A percentile compares a stretch with the other conserved stretches of the same genome.
These are phyloP conservation scores for Cynopterus brachyotis DNA, from an alignment of 2,113 vertebrate species.

Conservation along the genomic window DNA sequence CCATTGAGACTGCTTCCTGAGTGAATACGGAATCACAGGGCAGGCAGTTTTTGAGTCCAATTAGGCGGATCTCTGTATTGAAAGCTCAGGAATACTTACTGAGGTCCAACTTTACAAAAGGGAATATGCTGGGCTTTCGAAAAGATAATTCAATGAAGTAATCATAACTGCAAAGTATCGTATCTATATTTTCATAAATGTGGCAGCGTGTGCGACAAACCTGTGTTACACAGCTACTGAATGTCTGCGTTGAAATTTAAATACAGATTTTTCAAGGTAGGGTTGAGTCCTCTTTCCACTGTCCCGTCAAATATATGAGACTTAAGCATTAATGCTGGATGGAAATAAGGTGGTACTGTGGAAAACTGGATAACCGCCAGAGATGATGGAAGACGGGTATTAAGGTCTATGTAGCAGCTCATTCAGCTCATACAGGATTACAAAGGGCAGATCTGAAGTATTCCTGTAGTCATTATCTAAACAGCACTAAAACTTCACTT, in stretches of 20 bases:
- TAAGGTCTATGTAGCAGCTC: neutral
- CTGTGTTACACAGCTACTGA: neutral
- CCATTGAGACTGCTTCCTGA: neutral
- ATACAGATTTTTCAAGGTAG: neutral
- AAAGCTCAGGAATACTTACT: neutral
- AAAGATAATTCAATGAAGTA: slow-evolving; percentile 12
- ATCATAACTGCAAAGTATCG: neutral
- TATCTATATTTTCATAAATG: neutral
- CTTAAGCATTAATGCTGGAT: neutral
- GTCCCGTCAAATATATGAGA: neutral
- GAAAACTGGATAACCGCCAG: neutral
- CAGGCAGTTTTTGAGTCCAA: neutral
- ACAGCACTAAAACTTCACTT: neutral
- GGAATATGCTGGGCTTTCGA: neutral
- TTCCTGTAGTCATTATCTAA: slow-evolving; percentile 23
- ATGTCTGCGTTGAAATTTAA: neutral
- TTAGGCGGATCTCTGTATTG: neutral
- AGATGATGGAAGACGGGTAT: neutral
- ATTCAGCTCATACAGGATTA: neutral
- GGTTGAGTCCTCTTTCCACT: neutral
- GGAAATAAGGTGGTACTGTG: neutral
- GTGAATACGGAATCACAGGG: neutral
- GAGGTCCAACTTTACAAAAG: neutral
- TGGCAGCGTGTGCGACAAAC: neutral
- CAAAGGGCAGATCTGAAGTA: neutral